Evolutionary conservation across 1,140 invertebrate genomes (phyloP).

Genomic region (Temnothorax longispinosus): DNA sequence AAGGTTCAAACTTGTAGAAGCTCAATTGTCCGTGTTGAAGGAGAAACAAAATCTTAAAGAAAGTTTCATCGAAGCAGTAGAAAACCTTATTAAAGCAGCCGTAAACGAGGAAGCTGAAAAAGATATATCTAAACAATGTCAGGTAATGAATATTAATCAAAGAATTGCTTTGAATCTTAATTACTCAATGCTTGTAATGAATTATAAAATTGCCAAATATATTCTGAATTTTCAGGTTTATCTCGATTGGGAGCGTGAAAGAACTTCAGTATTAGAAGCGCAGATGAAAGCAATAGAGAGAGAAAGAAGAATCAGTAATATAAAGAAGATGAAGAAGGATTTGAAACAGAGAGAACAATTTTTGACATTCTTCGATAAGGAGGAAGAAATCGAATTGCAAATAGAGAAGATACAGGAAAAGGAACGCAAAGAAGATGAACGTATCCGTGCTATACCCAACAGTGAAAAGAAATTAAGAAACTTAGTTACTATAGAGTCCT

Average conservation of each 20-base stretch:
- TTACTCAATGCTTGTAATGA: slow-evolving; percentile 21
- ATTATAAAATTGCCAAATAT: slow-evolving; percentile 29
- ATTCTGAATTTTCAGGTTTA: slow-evolving; percentile 85
- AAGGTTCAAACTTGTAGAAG: slow-evolving; percentile 74
- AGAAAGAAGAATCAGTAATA: slow-evolving; percentile 85
- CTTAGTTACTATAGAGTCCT: slow-evolving; percentile 86
- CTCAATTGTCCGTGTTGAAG: slow-evolving; percentile 72
- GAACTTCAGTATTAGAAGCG: slow-evolving; percentile 87
- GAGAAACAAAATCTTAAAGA: slow-evolving; percentile 78
- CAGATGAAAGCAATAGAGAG: slow-evolving; percentile 87
- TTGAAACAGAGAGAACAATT: slow-evolving; percentile 88
- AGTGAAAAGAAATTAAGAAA: slow-evolving; percentile 48
- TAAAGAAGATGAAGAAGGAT: slow-evolving; percentile 87
- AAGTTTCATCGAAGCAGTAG: slow-evolving; percentile 83
- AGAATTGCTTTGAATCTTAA: not conserved
- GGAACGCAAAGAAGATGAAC: slow-evolving; percentile 75
- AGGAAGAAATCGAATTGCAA: slow-evolving; percentile 90
- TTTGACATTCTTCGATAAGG: slow-evolving; percentile 92
- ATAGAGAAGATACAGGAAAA: slow-evolving; percentile 87
- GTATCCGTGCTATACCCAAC: not conserved
- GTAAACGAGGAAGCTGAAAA: slow-evolving; percentile 85
- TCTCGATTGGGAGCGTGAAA: slow-evolving; percentile 86
- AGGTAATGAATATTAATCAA: slow-evolving; percentile 81
- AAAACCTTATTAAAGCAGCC: slow-evolving; percentile 85
- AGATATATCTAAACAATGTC: slow-evolving; percentile 86